phyloP scores from a whole-genome alignment of 2,113 vertebrate species.

The Dasyurus viverrinus region DNA sequence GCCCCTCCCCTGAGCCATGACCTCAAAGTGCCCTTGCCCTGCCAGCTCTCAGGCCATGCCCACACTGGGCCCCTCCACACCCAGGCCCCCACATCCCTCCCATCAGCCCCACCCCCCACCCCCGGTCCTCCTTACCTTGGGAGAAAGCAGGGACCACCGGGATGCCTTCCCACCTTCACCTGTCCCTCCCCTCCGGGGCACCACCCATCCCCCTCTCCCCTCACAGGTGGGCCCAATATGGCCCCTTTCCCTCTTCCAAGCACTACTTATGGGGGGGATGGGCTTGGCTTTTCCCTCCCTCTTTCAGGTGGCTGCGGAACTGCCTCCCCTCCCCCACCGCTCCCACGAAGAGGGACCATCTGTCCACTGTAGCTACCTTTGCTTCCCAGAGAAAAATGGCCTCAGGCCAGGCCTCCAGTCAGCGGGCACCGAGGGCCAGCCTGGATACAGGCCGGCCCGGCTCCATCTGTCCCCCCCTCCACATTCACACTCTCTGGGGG shows the following conservation, averaged over 20 bases:
- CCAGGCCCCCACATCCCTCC: neutral
- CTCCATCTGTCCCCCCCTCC: neutral
- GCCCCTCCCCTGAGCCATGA: neutral
- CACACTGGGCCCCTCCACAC: neutral
- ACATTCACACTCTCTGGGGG: too few relatives aligned
- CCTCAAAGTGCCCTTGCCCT: slow-evolving; percentile 21
- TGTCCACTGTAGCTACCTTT: neutral
- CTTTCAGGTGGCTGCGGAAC: neutral
- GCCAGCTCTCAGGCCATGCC: neutral
- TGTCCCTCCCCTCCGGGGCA: neutral
- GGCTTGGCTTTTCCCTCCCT: neutral
- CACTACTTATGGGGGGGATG: neutral
- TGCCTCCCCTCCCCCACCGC: neutral
- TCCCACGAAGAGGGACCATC: neutral
- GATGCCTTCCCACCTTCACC: neutral
- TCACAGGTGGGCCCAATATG: neutral
- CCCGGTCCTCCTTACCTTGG: too few relatives aligned
- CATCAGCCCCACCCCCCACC: neutral
- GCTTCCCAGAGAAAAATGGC: neutral
- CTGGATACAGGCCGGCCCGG: neutral
- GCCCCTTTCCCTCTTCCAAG: neutral
- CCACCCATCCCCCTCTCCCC: neutral
- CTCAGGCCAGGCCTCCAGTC: neutral
- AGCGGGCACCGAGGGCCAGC: neutral
- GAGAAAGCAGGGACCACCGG: neutral